These are phyloP conservation scores for Proteles cristata DNA, from an alignment of 2,113 vertebrate genomes.

Conservation along the genomic window DNA sequence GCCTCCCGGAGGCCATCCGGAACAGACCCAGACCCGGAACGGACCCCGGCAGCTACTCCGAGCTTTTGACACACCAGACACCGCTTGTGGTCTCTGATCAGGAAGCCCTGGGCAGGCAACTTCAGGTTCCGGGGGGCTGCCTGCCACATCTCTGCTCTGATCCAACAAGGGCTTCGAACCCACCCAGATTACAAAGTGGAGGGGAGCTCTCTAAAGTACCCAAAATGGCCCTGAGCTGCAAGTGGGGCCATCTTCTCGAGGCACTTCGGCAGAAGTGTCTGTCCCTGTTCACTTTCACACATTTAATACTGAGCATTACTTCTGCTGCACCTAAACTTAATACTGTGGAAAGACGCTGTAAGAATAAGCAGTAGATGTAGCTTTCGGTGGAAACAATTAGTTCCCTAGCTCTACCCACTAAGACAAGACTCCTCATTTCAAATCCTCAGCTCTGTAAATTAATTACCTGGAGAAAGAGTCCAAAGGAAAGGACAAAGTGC, in stretches of 20 bases:
- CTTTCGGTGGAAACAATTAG: background rate
- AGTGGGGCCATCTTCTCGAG: background rate
- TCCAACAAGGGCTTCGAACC: background rate
- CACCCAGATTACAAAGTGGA: background rate
- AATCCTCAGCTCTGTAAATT: background rate
- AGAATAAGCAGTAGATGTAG: background rate
- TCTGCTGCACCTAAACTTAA: background rate
- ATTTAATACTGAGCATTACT: background rate
- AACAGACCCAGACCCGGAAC: background rate
- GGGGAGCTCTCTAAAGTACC: background rate
- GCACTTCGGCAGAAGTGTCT: background rate
- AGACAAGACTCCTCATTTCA: background rate
- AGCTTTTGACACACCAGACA: constrained; percentile 27
- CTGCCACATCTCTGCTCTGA: background rate
- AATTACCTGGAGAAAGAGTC: background rate
- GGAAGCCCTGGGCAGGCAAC: background rate
- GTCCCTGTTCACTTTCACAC: background rate
- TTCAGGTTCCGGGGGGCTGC: background rate
- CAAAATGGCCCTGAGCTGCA: background rate
- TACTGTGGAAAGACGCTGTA: background rate
- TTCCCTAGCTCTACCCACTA: background rate
- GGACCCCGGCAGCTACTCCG: background rate
- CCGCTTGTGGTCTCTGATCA: background rate
- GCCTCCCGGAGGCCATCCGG: background rate
- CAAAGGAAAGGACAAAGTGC: background rate